These are phyloP conservation scores for Parnassius orleans DNA, from an alignment of 2,888 invertebrate species.

Conservation along the genomic window DNA sequence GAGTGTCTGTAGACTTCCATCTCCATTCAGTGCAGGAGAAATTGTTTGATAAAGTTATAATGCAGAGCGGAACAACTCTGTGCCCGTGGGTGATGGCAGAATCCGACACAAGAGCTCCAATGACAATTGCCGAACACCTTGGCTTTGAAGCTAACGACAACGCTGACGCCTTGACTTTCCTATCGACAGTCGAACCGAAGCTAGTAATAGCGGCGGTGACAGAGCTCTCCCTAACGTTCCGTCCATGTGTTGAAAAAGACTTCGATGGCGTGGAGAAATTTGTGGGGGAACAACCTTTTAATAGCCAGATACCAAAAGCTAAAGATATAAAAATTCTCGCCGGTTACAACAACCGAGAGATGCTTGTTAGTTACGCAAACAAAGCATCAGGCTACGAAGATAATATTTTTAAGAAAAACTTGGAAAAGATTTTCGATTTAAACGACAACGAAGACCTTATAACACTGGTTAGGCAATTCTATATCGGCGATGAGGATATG, in stretches of 20 bases:
- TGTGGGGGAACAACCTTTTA: conserved; percentile 36
- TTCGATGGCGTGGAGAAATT: conserved; percentile 43
- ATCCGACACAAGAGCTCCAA: conserved; percentile 41
- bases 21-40: conserved; percentile 43
- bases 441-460: conserved; percentile 37
- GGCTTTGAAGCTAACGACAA: conserved; percentile 38
- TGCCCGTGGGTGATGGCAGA: conserved; percentile 39
- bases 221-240: conserved; percentile 34
- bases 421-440: conserved; percentile 10
- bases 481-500: conserved; percentile 46
- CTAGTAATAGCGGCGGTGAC: conserved; percentile 37
- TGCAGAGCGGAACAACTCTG: conserved; percentile 51
- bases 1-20: conserved; percentile 53
- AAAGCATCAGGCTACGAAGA: background rate
- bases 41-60: conserved; percentile 49
- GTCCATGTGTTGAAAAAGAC: conserved; percentile 43
- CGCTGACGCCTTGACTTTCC: conserved; percentile 43
- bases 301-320: conserved; percentile 33
- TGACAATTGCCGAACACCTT: conserved; percentile 45
- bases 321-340: conserved; percentile 41
- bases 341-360: conserved; percentile 50
- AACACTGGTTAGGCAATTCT: conserved; percentile 42
- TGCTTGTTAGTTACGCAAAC: conserved; percentile 28
- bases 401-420: background rate
- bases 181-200: conserved; percentile 37